These are phyloP conservation scores for Neotragus pygmaeus DNA, from an alignment of 2,113 vertebrate species.

Conservation along the genomic window DNA sequence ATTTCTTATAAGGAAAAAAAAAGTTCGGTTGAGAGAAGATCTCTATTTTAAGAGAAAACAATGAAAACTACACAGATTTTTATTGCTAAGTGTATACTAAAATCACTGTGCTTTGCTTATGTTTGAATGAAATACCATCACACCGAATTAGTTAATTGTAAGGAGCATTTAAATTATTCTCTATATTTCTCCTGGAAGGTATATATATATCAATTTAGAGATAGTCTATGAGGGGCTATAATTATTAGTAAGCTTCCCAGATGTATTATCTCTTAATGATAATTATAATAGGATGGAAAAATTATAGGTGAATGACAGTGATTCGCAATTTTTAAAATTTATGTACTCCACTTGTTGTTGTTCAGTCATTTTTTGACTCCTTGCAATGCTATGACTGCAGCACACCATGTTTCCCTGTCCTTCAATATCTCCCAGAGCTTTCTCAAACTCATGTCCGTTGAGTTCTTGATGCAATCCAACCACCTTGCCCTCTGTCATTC, in stretches of 20 bases:
- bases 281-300: background rate
- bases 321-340: background rate
- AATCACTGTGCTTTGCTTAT: background rate
- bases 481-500: background rate
- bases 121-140: conserved; percentile 19
- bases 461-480: rapidly evolving
- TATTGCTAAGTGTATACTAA: conserved; percentile 2
- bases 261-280: background rate
- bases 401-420: background rate
- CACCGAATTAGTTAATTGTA: background rate
- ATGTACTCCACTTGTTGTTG: background rate
- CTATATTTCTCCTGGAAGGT: conserved; percentile 2
- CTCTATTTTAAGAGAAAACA: background rate
- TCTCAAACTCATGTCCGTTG: background rate
- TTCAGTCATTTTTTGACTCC: background rate
- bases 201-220: background rate
- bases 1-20: background rate
- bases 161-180: conserved; percentile 47
- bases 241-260: background rate
- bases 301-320: background rate
- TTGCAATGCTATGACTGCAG: background rate
- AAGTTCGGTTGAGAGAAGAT: background rate
- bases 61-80: background rate
- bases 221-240: background rate
- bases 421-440: background rate